These are phyloP conservation scores for Tillus elongatus DNA, from an alignment of 2,888 invertebrate genomes.

Conservation along the genomic window DNA sequence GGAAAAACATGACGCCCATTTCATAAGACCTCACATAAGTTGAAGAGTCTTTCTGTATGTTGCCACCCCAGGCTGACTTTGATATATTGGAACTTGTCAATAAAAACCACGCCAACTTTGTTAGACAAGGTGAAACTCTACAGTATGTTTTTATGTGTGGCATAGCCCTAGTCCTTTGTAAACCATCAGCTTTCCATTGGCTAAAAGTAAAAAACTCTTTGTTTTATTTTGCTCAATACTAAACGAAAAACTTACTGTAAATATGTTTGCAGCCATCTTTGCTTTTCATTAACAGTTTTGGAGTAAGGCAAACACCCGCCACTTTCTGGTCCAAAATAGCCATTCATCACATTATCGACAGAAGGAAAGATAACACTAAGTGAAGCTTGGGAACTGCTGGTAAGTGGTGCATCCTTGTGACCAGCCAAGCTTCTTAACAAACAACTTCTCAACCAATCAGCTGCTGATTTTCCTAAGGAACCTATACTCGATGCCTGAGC, in stretches of 20 bases:
- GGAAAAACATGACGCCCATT: constrained; percentile 81
- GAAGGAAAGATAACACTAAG: constrained; percentile 62
- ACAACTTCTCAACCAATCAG: constrained; percentile 69
- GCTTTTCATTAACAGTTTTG: constrained; percentile 63
- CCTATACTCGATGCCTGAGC: constrained; percentile 91
- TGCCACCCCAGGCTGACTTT: constrained; percentile 92
- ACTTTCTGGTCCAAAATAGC: constrained; percentile 76
- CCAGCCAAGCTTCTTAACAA: constrained; percentile 55
- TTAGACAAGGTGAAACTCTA: constrained; percentile 59
- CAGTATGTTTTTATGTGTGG: constrained; percentile 93
- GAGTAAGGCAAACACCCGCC: constrained; percentile 84
- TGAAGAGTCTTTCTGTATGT: constrained; percentile 51
- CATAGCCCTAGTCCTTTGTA: constrained; percentile 70
- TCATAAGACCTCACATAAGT: constrained; percentile 79
- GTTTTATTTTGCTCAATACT: constrained; percentile 7
- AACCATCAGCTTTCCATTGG: constrained; percentile 71
- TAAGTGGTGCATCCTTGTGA: constrained; percentile 47
- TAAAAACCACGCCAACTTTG: constrained; percentile 70
- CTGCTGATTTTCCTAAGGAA: constrained; percentile 62
- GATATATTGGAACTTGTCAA: constrained; percentile 92
- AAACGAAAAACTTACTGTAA: constrained; percentile 55
- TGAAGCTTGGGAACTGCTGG: constrained; percentile 48
- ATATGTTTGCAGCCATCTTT: constrained; percentile 69
- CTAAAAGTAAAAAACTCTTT: constrained; percentile 41
- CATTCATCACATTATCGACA: constrained; percentile 71